phyloP scores from a whole-genome alignment of 2,888 invertebrate genomes.

The Chymomyza fuscimana region DNA sequence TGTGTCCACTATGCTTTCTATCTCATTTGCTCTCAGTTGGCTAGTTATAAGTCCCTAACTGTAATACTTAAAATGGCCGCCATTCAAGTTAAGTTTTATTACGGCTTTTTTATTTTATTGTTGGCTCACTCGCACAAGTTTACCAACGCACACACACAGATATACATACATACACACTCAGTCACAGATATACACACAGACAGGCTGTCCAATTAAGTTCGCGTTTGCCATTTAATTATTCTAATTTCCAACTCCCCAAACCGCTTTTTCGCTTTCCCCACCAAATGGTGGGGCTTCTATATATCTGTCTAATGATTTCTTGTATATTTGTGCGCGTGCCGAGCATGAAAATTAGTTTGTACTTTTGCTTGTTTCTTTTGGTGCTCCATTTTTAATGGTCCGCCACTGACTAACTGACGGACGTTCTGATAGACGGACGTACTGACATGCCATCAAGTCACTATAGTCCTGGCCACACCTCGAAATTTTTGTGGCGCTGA shows the following conservation, averaged over 20 bases:
- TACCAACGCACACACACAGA: constrained; percentile 11
- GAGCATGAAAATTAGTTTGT: constrained; percentile 70
- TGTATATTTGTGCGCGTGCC: constrained; percentile 64
- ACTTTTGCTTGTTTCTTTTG: constrained; percentile 33
- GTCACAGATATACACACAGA: constrained; percentile 17
- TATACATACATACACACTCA: background rate
- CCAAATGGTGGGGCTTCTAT: background rate
- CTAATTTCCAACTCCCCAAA: constrained; percentile 57
- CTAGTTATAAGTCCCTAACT: constrained; percentile 12
- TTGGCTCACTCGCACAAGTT: constrained; percentile 35
- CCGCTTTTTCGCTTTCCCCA: constrained; percentile 12
- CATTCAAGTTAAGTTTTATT: constrained; percentile 72
- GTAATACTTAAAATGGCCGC: constrained; percentile 46
- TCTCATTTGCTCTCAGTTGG: constrained; percentile 25
- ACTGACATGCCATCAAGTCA: constrained; percentile 33
- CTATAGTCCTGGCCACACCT: constrained; percentile 59
- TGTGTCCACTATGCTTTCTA: constrained; percentile 22
- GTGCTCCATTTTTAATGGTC: constrained; percentile 10
- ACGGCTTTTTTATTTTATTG: constrained; percentile 67
- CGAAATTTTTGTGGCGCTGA: constrained; percentile 55
- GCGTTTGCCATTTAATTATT: constrained; percentile 76
- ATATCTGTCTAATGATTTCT: constrained; percentile 51
- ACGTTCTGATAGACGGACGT: constrained; percentile 26
- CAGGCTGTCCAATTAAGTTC: constrained; percentile 72
- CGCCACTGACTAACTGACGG: background rate